Percentiles rank a stretch among this genome's conserved stretches.
Evolutionary conservation across 1,140 invertebrate species (phyloP).

Genomic region (Penaeus indicus): DNA sequence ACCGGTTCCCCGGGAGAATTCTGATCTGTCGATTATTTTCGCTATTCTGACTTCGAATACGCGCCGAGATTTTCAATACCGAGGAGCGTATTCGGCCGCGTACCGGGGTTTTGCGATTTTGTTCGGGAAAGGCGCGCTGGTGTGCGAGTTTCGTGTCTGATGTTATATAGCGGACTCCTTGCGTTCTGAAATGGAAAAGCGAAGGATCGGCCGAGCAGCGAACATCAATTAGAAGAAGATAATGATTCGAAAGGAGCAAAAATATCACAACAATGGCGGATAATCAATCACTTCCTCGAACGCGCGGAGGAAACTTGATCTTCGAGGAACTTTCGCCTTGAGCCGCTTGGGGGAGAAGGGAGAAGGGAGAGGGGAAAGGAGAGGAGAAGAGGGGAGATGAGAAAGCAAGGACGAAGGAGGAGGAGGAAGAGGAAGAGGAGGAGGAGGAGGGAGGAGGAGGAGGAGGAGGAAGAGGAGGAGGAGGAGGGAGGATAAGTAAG

Average conservation of each 20-base stretch:
- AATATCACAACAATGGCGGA: conserved; percentile 31
- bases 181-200: no score
- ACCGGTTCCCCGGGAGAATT: not conserved
- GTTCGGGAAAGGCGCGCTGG: not conserved
- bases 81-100: not conserved
- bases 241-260: conserved; percentile 29
- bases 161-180: no score
- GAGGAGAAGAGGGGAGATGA: conserved; percentile 11
- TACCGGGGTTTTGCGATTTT: not conserved
- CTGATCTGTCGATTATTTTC: conserved; percentile 28
- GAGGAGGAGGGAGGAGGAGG: not conserved
- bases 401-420: not conserved
- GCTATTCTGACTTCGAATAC: conserved; percentile 37
- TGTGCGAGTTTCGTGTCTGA: no score
- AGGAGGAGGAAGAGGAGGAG: no score
- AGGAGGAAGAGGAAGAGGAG: not conserved
- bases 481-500: no score
- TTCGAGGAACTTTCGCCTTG: not conserved
- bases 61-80: not conserved
- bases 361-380: conserved; percentile 1
- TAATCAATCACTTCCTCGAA: conserved; percentile 39
- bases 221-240: conserved; percentile 41
- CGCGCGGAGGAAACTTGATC: conserved; percentile 32
- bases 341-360: not conserved
- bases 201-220: not conserved